Evolutionary conservation across 2,888 invertebrate genomes (phyloP).

Genomic region (Polyommatus icarus): DNA sequence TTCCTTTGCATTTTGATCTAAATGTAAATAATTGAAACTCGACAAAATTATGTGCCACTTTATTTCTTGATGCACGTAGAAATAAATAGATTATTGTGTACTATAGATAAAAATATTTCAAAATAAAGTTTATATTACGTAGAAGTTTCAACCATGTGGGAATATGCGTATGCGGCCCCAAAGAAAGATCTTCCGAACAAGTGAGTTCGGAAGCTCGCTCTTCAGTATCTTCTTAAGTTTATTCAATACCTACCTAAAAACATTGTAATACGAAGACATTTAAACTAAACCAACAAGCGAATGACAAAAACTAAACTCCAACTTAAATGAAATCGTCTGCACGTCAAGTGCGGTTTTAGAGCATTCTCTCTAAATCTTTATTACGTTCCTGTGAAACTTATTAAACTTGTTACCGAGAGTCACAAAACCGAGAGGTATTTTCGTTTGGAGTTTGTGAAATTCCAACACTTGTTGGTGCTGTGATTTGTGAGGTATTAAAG

Average conservation of each 20-base stretch:
- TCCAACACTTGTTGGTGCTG: not conserved
- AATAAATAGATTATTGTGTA: no score
- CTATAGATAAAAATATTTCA: no score
- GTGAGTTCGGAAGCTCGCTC: no score
- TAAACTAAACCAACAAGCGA: not conserved
- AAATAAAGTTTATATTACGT: no score
- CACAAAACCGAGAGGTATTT: not conserved
- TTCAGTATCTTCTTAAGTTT: no score
- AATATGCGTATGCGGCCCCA: no score
- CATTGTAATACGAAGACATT: not conserved
- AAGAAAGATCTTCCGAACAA: no score
- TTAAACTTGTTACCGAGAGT: constrained; percentile 11
- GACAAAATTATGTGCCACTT: no score
- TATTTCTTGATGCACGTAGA: no score
- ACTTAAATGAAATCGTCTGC: not conserved
- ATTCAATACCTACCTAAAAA: no score
- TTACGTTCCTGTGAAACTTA: constrained; percentile 1
- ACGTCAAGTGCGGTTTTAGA: not conserved
- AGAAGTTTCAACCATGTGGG: no score
- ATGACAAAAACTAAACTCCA: not conserved
- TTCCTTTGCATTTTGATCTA: not conserved
- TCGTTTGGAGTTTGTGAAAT: not conserved
- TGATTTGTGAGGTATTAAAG: not conserved
- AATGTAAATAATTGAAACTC: not conserved
- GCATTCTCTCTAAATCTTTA: constrained; percentile 1